phyloP scores from a whole-genome alignment of 2,888 invertebrate genomes.

The Tholera decimalis region DNA sequence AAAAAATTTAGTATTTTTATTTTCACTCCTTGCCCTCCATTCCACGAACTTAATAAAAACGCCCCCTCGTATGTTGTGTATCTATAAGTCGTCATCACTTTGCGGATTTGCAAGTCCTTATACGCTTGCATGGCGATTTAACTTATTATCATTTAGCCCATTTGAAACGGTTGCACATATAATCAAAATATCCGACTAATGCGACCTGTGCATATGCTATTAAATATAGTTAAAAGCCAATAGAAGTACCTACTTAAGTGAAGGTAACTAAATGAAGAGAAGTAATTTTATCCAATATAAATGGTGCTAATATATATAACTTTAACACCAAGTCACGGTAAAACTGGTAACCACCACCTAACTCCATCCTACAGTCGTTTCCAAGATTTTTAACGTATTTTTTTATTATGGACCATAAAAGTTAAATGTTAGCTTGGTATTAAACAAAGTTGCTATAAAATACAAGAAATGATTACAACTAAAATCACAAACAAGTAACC shows the following conservation, averaged over 20 bases:
- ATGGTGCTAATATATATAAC: no score
- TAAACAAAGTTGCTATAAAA: no score
- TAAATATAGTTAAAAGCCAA: slow-evolving; percentile 27
- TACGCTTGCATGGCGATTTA: slow-evolving; percentile 14
- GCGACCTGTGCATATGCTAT: slow-evolving; percentile 32
- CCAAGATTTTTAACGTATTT: background rate
- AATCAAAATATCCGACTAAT: slow-evolving; percentile 18
- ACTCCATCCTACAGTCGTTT: slow-evolving; percentile 26
- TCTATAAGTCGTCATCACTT: no score
- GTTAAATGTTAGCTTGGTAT: no score
- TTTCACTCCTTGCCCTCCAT: no score
- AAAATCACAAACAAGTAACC: no score
- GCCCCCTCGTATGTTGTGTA: no score
- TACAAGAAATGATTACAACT: no score
- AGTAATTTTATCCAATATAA: background rate
- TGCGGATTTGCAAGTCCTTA: slow-evolving; percentile 3
- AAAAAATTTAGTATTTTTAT: no score
- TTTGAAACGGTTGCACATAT: slow-evolving; percentile 27
- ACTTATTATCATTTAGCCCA: slow-evolving; percentile 14
- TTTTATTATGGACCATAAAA: no score
- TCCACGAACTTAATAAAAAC: no score
- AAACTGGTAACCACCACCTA: slow-evolving; percentile 2
- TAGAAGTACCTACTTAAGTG: slow-evolving; percentile 12
- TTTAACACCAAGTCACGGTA: background rate
- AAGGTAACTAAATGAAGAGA: slow-evolving; percentile 13